phyloP scores from a whole-genome alignment of 2,888 invertebrate species.

The Beris morrisii region DNA sequence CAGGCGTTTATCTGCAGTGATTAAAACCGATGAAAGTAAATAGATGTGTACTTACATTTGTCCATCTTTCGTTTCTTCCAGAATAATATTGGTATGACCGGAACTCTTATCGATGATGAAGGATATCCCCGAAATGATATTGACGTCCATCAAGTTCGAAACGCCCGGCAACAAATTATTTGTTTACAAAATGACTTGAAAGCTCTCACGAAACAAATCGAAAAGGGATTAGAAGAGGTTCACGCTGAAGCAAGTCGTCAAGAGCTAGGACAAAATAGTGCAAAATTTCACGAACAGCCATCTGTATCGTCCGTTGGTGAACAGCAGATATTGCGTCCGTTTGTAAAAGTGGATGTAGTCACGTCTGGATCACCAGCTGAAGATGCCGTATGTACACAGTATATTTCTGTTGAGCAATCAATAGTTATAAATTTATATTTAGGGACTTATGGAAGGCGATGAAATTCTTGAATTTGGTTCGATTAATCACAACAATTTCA shows the following conservation, averaged over 20 bases:
- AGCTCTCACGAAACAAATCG: conserved; percentile 79
- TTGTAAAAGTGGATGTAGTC: conserved; percentile 57
- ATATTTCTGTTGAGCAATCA: neutral
- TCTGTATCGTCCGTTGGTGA: conserved; percentile 5
- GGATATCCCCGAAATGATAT: conserved; percentile 88
- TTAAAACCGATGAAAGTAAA: too few relatives aligned
- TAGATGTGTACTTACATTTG: too few relatives aligned
- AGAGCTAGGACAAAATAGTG: conserved; percentile 37
- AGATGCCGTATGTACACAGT: conserved; percentile 64
- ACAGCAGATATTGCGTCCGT: conserved; percentile 14
- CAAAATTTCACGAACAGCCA: conserved; percentile 33
- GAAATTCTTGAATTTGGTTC: conserved; percentile 77
- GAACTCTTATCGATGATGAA: conserved; percentile 79
- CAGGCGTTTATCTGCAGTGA: too few relatives aligned
- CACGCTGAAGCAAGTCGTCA: conserved; percentile 57
- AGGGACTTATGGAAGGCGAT: conserved; percentile 74
- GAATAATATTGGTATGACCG: conserved; percentile 84
- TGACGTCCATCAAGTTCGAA: conserved; percentile 88
- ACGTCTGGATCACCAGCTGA: conserved; percentile 81
- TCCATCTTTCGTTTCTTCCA: conserved; percentile 47
- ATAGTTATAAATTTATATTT: conserved; percentile 42
- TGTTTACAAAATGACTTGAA: conserved; percentile 91
- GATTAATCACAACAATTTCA: conserved; percentile 70
- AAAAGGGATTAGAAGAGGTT: conserved; percentile 68
- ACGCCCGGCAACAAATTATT: conserved; percentile 84